phyloP scores from a whole-genome alignment of 2,113 vertebrate genomes.

The Eudyptes chrysolophus region DNA sequence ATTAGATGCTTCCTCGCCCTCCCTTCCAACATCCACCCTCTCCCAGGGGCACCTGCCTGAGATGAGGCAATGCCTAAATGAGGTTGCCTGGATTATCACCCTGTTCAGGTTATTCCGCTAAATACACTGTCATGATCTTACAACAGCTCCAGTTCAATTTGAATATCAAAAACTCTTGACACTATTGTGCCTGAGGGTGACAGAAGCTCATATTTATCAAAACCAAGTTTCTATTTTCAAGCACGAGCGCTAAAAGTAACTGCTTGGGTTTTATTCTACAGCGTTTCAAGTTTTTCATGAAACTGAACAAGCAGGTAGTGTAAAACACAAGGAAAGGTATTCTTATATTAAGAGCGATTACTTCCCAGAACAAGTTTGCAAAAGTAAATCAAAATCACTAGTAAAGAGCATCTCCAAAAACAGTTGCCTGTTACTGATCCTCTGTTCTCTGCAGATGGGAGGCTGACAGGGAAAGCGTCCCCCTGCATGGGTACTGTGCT shows the following conservation, averaged over 20 bases:
- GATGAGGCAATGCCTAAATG: not conserved
- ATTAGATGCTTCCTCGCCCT: not conserved
- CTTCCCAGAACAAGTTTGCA: not conserved
- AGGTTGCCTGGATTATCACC: not conserved
- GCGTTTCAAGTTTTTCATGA: not conserved
- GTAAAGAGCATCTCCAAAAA: not conserved
- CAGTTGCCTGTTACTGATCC: not conserved
- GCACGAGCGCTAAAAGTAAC: not conserved
- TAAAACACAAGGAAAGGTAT: not conserved
- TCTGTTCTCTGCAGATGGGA: not conserved
- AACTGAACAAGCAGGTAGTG: not conserved
- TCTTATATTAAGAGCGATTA: not conserved
- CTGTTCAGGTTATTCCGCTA: not conserved
- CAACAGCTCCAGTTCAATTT: not conserved
- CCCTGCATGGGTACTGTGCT: fast-evolving
- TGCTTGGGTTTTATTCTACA: not conserved
- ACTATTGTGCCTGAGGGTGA: not conserved
- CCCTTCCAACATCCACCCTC: not conserved
- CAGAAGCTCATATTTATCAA: not conserved
- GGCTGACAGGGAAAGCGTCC: not conserved
- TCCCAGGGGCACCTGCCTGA: not conserved
- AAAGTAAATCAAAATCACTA: not conserved
- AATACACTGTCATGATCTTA: not conserved
- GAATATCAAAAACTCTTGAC: not conserved
- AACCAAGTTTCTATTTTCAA: not conserved